phyloP scores from a whole-genome alignment of 1,140 invertebrate species.

The Drepana arcuata region DNA sequence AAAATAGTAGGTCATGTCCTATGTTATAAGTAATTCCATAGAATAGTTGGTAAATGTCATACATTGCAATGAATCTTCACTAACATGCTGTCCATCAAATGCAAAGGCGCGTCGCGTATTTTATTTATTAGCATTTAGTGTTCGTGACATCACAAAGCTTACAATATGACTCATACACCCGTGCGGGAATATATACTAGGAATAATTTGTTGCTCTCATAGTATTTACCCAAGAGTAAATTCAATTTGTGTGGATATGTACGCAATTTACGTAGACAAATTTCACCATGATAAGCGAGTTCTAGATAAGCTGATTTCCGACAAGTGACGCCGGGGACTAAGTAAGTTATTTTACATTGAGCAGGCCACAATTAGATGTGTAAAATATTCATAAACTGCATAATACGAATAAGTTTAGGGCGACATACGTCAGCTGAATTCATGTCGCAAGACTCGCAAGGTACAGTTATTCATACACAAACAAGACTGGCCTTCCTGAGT shows the following conservation, averaged over 20 bases:
- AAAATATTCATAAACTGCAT: too few relatives aligned
- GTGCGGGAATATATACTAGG: slow-evolving; percentile 19
- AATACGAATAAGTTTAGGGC: too few relatives aligned
- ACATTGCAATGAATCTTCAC: too few relatives aligned
- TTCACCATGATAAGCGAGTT: slow-evolving; percentile 16
- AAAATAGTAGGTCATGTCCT: too few relatives aligned
- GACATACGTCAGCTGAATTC: slow-evolving; percentile 43
- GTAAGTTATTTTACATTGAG: slow-evolving; percentile 3
- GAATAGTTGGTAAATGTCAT: too few relatives aligned
- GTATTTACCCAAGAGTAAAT: background rate
- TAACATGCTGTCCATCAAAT: slow-evolving; percentile 2
- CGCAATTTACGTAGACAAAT: too few relatives aligned
- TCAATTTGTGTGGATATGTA: too few relatives aligned
- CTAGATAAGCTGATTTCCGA: slow-evolving; percentile 11
- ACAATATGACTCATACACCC: slow-evolving; percentile 50
- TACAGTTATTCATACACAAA: slow-evolving; percentile 70
- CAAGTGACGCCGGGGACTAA: slow-evolving; percentile 8
- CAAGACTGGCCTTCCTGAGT: slow-evolving; percentile 37
- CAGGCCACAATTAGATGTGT: slow-evolving; percentile 9
- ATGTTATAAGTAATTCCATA: too few relatives aligned
- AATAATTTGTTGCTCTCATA: too few relatives aligned
- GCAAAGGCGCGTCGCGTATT: slow-evolving; percentile 15
- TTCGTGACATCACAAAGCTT: slow-evolving; percentile 62
- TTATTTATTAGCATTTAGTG: slow-evolving; percentile 47
- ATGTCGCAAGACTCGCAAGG: slow-evolving; percentile 51